These are phyloP conservation scores for Aegypius monachus DNA, from an alignment of 2,113 vertebrate genomes.

Conservation along the genomic window DNA sequence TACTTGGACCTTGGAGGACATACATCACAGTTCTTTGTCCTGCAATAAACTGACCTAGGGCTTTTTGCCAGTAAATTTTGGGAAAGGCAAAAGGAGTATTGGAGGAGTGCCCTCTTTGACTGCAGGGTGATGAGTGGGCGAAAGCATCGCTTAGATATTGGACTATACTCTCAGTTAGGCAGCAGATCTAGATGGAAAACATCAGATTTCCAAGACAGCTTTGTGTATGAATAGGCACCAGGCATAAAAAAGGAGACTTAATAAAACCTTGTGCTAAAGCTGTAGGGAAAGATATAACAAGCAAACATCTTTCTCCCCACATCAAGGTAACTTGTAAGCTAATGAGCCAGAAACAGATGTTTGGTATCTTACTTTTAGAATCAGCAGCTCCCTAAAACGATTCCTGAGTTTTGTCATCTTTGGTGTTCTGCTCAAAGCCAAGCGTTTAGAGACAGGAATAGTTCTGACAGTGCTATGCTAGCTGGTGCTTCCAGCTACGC, in stretches of 20 bases:
- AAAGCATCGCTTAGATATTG: not conserved
- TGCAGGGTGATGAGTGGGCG: too few species aligned
- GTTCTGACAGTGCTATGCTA: not conserved
- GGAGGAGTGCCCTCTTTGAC: not conserved
- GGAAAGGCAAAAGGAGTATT: not conserved
- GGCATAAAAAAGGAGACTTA: not conserved
- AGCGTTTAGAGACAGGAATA: not conserved
- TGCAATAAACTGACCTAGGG: not conserved
- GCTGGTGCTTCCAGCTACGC: not conserved
- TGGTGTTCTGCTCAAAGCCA: constrained; percentile 25
- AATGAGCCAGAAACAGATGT: not conserved
- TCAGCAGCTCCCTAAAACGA: not conserved
- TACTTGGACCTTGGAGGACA: not conserved
- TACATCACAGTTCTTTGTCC: not conserved
- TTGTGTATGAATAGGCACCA: not conserved
- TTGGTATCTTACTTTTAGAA: constrained; percentile 9
- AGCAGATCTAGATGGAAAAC: not conserved
- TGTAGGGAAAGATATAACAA: not conserved
- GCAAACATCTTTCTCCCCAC: not conserved
- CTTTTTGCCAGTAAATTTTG: not conserved
- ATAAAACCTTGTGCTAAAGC: not conserved
- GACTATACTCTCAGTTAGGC: not conserved
- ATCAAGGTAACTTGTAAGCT: constrained; percentile 12
- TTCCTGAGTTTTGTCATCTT: constrained; percentile 19
- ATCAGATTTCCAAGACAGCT: not conserved